A percentile compares a stretch with the other conserved stretches of the same genome.
Conservation (phyloP, 2,888 invertebrate species). For the Acanthosepion esculentum region DNA sequence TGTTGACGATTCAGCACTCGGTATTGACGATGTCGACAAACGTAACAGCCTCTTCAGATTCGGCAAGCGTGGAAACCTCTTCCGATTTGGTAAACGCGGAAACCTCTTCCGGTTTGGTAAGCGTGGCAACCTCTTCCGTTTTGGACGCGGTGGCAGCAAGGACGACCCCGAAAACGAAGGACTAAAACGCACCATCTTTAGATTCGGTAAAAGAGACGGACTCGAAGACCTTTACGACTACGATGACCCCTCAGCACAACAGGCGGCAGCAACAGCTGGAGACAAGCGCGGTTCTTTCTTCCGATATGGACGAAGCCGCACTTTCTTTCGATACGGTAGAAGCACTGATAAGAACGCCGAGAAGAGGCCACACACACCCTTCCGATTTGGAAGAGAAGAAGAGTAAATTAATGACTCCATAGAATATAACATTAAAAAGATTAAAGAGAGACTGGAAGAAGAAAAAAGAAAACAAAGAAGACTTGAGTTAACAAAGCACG, state of each 20-base stretch:
- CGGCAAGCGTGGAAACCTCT: constrained; percentile 61
- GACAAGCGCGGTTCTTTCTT: constrained; percentile 49
- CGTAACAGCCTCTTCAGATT: constrained; percentile 60
- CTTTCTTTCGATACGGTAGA: constrained; percentile 54
- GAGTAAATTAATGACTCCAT: neutral
- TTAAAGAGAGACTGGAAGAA: neutral
- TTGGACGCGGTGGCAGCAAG: constrained; percentile 55
- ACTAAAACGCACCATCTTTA: constrained; percentile 47
- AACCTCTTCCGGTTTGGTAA: constrained; percentile 61
- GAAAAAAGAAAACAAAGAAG: neutral
- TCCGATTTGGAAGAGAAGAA: constrained; percentile 56
- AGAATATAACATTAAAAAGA: neutral
- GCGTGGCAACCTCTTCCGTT: constrained; percentile 60
- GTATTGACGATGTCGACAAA: constrained; percentile 54
- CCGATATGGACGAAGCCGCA: constrained; percentile 48
- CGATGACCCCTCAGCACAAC: constrained; percentile 4
- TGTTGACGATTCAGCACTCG: constrained; percentile 48
- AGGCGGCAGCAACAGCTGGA: neutral
- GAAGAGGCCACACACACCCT: constrained; percentile 55
- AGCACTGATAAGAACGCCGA: constrained; percentile 53
- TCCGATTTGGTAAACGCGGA: constrained; percentile 62
- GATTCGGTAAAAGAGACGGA: constrained; percentile 49
- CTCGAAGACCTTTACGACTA: constrained; percentile 49
- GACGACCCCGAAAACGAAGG: constrained; percentile 51
- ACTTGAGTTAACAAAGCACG: neutral